These are phyloP conservation scores for Sakesphorus luctuosus DNA, from an alignment of 2,113 vertebrate species.

Conservation along the genomic window DNA sequence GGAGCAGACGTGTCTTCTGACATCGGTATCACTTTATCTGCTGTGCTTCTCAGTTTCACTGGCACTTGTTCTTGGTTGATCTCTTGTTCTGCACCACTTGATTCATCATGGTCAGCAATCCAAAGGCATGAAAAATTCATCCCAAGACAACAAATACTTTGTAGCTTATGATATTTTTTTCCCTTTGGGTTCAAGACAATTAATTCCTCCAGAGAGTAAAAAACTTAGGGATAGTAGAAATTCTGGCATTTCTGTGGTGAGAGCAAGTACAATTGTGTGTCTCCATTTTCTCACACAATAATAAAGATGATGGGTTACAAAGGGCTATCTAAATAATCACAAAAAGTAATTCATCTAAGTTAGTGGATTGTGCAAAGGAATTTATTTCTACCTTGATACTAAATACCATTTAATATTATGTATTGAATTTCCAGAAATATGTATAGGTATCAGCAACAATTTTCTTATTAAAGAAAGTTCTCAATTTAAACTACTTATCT, in stretches of 20 bases:
- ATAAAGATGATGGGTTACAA: background rate
- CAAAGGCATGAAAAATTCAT: constrained; percentile 46
- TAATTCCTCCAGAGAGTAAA: constrained; percentile 12
- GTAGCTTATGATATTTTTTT: constrained; percentile 8
- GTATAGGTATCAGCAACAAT: accelerated
- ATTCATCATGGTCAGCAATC: constrained; percentile 8
- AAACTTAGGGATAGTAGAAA: background rate
- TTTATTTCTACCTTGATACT: background rate
- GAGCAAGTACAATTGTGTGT: background rate
- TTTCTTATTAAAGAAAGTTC: background rate
- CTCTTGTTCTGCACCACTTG: constrained; percentile 27
- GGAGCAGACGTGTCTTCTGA: background rate
- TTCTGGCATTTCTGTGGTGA: background rate
- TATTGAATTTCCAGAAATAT: background rate
- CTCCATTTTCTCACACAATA: background rate
- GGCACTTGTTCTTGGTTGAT: constrained; percentile 31
- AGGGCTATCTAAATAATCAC: background rate
- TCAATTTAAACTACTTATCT: background rate
- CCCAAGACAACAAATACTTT: background rate
- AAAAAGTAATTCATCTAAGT: background rate
- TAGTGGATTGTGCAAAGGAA: background rate
- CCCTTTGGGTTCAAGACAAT: background rate
- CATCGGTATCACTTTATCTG: background rate
- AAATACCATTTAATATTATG: background rate
- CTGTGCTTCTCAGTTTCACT: background rate